phyloP scores from a whole-genome alignment of 2,888 invertebrate genomes.

The Scrobipalpa atriplicella region DNA sequence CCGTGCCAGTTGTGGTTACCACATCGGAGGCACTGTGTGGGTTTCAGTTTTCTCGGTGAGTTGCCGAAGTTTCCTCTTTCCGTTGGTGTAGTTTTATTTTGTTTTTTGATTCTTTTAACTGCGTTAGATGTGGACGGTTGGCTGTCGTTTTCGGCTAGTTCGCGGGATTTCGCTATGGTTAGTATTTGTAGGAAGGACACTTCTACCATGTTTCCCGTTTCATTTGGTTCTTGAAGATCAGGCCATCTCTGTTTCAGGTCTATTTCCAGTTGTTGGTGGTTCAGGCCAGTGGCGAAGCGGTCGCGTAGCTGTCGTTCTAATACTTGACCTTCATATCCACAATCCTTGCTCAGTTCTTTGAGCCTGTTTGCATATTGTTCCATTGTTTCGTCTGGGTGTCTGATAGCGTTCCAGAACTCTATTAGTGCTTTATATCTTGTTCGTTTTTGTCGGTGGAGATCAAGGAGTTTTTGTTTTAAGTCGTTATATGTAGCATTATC shows the following conservation, averaged over 20 bases:
- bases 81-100: too few species aligned
- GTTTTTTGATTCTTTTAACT: too few species aligned
- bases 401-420: too few species aligned
- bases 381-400: background rate
- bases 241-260: constrained; percentile 1
- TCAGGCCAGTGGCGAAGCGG: background rate
- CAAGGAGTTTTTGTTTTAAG: too few species aligned
- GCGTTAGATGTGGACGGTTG: too few species aligned
- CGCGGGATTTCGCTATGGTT: background rate
- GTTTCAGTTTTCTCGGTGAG: too few species aligned
- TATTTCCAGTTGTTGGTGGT: constrained; percentile 7
- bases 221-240: background rate
- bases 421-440: too few species aligned
- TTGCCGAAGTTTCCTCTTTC: too few species aligned
- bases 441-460: too few species aligned
- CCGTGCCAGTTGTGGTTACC: too few species aligned
- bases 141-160: background rate
- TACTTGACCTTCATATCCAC: background rate
- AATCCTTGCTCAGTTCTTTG: background rate
- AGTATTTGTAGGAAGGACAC: background rate
- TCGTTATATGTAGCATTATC: too few species aligned
- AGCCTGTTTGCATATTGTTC: constrained; percentile 1
- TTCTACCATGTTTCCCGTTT: background rate
- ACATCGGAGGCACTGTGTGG: background rate
- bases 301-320: background rate